Base-by-base conservation (phyloP, 2,797 vertebrate genomes). In the Rhynchotus rufescens region DNA sequence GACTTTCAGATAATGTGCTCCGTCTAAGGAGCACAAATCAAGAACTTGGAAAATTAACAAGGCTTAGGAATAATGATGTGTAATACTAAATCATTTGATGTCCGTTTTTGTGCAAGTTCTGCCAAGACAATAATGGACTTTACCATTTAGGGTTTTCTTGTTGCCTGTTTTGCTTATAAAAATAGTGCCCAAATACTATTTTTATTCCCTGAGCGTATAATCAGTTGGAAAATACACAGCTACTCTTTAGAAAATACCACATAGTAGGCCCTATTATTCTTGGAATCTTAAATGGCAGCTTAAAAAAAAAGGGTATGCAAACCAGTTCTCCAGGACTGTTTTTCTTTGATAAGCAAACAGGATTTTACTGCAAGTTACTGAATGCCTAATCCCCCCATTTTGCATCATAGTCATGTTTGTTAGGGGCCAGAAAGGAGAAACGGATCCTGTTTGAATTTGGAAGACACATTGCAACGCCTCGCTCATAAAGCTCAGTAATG, bases 311-410 rank as follows among this genome's bases (percentile, higher is more conserved):
- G 5, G 9, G 5, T 8, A 36, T 66, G 20, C 23, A 44, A 75
- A 36, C 57, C 83, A 84, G 44, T 85, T 84, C 67, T 66, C 6
- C 16, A 74, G 47, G n/a, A 57, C 78, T 90, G 61, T 67, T 88
- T 90, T 90, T 62, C 80, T 49, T 80, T 82, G 90, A 90, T 96
- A 96, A 95, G 89, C 77, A 91, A 89, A 73, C 13, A 68, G 61
- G 78, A 76, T 92, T 94, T 94, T 61, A 86, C 66, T 92, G 36
- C 57, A 87, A 73, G 13, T 94, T 94, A 75, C 68, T 79, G 80
- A 88, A 88, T 91, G 57, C 72, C 26, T 88, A 89, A 92, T 76
- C 80, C 77, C 57, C 64, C 79, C 88, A 57, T 90, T 93, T 61
- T 32, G 11, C 26, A 9, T 80, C 77, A 47, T 72, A 32, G 3